Evolutionary conservation across 2,113 vertebrate genomes (phyloP), one percentile per base, ranked within the genome.

Genomic region (Oncorhynchus clarkii): DNA sequence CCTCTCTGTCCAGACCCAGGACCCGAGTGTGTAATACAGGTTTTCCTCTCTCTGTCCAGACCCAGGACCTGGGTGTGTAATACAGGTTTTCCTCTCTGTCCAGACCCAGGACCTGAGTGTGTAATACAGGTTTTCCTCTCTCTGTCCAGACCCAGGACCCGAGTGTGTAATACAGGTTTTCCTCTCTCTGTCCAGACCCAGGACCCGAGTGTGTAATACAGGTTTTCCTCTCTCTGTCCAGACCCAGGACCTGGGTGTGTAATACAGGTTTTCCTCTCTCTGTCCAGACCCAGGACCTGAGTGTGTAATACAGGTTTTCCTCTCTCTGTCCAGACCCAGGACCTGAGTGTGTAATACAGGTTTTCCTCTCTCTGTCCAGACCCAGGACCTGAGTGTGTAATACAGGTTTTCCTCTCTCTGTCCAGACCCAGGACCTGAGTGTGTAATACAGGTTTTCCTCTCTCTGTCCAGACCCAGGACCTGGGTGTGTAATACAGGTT

Each of bases 11-110:
- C 34, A 34, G 34, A 34, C 80, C 0, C 71, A 88, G 59, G 96
- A 97, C 80, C 86, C 97, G 57, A 87, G 27, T 27, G 27, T 27
- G 27, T 27, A 27, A 27, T 27, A 27, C 27, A 27, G 27, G 27
- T 3, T 27, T 27, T 27, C 27, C 27, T 27, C 27, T 68, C 26
- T 48, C 3, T 72, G 20, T 22, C 59, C 6, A 98, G 96, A 91
- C 81, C 0, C 71, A 88, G 57, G 96, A 97, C 80, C 86, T 97
- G 57, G 87, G 77, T 16, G 92, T 87, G 4, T 98, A n/a, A n/a
- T n/a, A n/a, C 31, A 31, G 5, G 27, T 76, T 13, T 24, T 67
- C 26, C n/a, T 8, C 31, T 31, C 31, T 27, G 27, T 27, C 27
- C 27, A 3, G 27, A 27, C 27, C 27, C 27, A 27, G 27, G 27